Evolutionary conservation across 2,888 invertebrate species (phyloP).

Genomic region (Cinara cedri): DNA sequence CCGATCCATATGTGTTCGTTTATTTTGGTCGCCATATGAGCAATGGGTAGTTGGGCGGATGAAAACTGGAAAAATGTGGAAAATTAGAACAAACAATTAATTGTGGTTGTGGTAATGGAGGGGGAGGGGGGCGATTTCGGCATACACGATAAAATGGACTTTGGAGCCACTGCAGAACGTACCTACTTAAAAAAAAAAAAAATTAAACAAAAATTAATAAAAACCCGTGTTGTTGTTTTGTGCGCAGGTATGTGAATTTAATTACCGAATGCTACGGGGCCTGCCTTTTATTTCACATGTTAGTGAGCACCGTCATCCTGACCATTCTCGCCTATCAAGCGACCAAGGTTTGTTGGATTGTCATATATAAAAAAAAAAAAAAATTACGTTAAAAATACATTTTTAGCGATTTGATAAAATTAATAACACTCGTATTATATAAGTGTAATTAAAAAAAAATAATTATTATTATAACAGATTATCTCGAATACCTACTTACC

Average conservation of each 20-base stretch:
- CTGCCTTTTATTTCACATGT: slow-evolving; percentile 83
- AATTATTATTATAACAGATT: background rate
- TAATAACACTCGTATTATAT: too few relatives aligned
- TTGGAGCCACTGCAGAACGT: too few relatives aligned
- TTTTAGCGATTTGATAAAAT: too few relatives aligned
- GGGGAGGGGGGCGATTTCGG: too few relatives aligned
- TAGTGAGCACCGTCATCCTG: slow-evolving; percentile 81
- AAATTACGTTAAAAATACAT: too few relatives aligned
- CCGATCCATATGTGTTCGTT: too few relatives aligned
- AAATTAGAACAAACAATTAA: background rate
- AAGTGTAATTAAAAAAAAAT: too few relatives aligned
- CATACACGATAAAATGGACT: too few relatives aligned
- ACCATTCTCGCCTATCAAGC: slow-evolving; percentile 86
- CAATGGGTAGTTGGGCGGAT: too few relatives aligned
- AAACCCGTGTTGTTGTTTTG: background rate
- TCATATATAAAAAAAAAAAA: background rate
- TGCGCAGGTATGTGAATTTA: slow-evolving; percentile 74
- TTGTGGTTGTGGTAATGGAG: slow-evolving; percentile 55
- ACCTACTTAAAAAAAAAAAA: too few relatives aligned
- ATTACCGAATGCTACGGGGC: slow-evolving; percentile 85
- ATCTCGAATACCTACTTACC: background rate
- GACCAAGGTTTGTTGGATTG: slow-evolving; percentile 71
- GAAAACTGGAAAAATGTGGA: too few relatives aligned
- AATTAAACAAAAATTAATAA: background rate
- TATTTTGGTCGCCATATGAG: too few relatives aligned